phyloP scores from a whole-genome alignment of 2,797 vertebrate species.

The Gallinago stenura region DNA sequence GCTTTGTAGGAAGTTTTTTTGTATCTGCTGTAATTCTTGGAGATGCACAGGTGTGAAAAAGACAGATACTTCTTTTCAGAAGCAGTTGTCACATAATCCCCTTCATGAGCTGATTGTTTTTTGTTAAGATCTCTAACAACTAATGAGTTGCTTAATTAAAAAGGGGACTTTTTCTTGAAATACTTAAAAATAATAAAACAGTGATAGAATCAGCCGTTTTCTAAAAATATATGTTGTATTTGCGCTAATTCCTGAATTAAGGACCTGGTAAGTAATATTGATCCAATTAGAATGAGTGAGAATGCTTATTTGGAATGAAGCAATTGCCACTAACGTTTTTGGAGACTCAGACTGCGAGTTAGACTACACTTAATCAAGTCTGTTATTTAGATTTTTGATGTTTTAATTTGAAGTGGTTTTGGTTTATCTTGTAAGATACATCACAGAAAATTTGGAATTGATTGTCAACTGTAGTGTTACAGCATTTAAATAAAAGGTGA shows the following conservation, averaged over 20 bases:
- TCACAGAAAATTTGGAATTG: neutral
- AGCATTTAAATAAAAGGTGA: neutral
- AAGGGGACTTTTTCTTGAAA: neutral
- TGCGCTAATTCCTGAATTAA: neutral
- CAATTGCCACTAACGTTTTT: fast-evolving
- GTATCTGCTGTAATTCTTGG: neutral
- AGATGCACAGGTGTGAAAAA: neutral
- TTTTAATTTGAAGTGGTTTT: neutral
- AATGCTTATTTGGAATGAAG: neutral
- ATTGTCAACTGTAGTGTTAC: neutral
- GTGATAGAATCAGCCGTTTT: neutral
- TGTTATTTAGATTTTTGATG: neutral
- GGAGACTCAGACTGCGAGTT: neutral
- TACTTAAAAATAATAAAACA: neutral
- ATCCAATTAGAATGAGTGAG: neutral
- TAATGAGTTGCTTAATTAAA: neutral
- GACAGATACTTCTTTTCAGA: neutral
- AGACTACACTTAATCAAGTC: neutral
- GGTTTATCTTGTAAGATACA: neutral
- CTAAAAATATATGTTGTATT: neutral
- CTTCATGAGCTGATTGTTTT: neutral
- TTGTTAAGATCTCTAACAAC: neutral
- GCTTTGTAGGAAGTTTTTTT: neutral
- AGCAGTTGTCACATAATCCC: neutral
- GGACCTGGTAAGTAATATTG: neutral